Conservation (phyloP, 2,888 invertebrate species). For the Drosophila parthenogenetica region DNA sequence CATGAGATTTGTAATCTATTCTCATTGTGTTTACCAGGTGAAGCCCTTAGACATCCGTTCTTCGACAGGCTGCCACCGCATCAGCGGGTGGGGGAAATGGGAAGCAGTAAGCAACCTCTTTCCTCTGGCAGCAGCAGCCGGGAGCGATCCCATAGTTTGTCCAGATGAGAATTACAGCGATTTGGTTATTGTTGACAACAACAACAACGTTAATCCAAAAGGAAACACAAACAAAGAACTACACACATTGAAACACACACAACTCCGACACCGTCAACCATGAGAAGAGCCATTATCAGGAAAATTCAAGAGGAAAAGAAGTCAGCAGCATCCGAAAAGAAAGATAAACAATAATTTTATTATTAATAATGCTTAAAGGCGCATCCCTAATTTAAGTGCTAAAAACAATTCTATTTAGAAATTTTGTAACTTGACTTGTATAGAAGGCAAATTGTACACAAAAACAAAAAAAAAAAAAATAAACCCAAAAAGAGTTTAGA, state of each 20-base stretch:
- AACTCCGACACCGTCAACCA: slow-evolving; percentile 43
- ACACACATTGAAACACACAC: slow-evolving; percentile 62
- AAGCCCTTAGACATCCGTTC: slow-evolving; percentile 96
- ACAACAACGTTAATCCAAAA: slow-evolving; percentile 61
- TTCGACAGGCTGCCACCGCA: slow-evolving; percentile 94
- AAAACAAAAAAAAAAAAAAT: slow-evolving; percentile 25
- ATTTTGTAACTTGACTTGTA: slow-evolving; percentile 76
- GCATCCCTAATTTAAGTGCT: slow-evolving; percentile 60
- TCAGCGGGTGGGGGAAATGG: slow-evolving; percentile 89
- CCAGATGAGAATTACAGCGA: slow-evolving; percentile 86
- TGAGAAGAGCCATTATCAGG: slow-evolving; percentile 44
- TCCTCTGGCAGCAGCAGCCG: slow-evolving; percentile 86
- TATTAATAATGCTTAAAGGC: slow-evolving; percentile 32
- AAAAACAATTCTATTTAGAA: slow-evolving; percentile 59
- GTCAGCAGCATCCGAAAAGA: slow-evolving; percentile 31
- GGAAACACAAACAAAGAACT: slow-evolving; percentile 64
- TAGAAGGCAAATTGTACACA: slow-evolving; percentile 65
- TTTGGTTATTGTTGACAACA: slow-evolving; percentile 85
- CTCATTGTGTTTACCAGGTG: slow-evolving; percentile 84
- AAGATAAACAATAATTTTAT: slow-evolving; percentile 28
- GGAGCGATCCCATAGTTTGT: slow-evolving; percentile 87
- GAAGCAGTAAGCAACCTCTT: slow-evolving; percentile 75
- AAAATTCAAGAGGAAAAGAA: slow-evolving; percentile 28
- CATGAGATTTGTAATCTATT: neutral
- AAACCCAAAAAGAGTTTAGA: slow-evolving; percentile 32